These are phyloP conservation scores for Drosophila yakuba DNA, from an alignment of 1,140 invertebrate genomes.

Conservation along the genomic window DNA sequence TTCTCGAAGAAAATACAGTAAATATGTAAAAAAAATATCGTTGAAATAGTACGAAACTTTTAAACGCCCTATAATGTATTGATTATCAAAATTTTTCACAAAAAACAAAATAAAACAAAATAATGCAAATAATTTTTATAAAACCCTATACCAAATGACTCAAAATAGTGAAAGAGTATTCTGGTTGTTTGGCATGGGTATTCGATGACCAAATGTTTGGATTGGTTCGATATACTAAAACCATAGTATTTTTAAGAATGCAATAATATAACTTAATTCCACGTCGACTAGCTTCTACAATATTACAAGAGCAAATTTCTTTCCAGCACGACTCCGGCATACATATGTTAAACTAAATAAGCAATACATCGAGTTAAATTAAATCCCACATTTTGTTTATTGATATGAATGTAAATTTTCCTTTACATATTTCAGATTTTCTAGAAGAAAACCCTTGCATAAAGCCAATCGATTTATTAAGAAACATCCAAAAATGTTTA, in stretches of 20 bases:
- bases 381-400: no score
- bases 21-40: not conserved
- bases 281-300: not conserved
- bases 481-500: no score
- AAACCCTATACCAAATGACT: slow-evolving; percentile 11
- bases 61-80: not conserved
- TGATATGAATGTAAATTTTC: no score
- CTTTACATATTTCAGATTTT: no score
- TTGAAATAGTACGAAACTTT: not conserved
- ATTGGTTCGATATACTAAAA: not conserved
- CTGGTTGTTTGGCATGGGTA: not conserved
- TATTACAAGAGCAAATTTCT: not conserved
- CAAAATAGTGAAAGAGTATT: slow-evolving; percentile 10
- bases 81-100: not conserved
- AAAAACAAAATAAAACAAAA: slow-evolving; percentile 31
- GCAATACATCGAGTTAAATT: no score
- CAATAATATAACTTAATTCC: not conserved
- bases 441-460: no score
- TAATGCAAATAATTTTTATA: not conserved
- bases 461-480: no score
- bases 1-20: no score
- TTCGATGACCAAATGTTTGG: not conserved
- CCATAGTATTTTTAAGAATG: not conserved
- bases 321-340: no score
- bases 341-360: no score